These are phyloP conservation scores for Drosophila prosaltans DNA, from an alignment of 1,140 invertebrate genomes.

Conservation along the genomic window DNA sequence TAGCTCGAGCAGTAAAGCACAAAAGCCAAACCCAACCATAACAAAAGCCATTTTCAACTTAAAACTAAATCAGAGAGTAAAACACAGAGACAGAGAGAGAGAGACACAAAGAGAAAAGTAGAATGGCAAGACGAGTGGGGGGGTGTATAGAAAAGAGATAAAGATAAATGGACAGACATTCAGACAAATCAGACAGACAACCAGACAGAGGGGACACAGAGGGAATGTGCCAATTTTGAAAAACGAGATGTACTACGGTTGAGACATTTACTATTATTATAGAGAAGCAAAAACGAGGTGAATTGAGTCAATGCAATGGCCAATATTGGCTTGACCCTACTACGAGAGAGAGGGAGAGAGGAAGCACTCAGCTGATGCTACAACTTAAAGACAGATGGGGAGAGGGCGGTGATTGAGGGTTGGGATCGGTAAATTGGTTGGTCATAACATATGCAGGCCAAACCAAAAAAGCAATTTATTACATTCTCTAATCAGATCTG, in stretches of 20 bases:
- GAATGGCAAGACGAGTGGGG: not conserved
- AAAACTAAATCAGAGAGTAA: constrained; percentile 46
- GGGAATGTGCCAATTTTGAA: constrained; percentile 56
- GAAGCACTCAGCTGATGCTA: not conserved
- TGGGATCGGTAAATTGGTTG: no score
- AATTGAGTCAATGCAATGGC: constrained; percentile 11
- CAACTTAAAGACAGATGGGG: no score
- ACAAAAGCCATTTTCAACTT: constrained; percentile 39
- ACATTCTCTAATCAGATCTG: constrained; percentile 3
- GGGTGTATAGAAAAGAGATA: constrained; percentile 3
- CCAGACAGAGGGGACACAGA: not conserved
- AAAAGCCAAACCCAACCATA: constrained; percentile 34
- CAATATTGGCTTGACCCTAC: constrained; percentile 2
- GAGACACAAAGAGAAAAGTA: not conserved
- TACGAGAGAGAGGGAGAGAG: not conserved
- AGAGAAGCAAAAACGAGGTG: constrained; percentile 14
- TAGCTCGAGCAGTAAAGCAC: constrained; percentile 65
- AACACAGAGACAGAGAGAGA: constrained; percentile 8
- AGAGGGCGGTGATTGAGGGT: no score
- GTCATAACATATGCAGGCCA: constrained; percentile 12
- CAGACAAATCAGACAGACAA: not conserved
- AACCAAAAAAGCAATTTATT: constrained; percentile 10
- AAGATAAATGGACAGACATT: not conserved
- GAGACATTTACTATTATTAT: constrained; percentile 9
- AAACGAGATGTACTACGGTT: constrained; percentile 50